Conservation (phyloP, 1,140 invertebrate genomes). For the Hyphantria cunea region DNA sequence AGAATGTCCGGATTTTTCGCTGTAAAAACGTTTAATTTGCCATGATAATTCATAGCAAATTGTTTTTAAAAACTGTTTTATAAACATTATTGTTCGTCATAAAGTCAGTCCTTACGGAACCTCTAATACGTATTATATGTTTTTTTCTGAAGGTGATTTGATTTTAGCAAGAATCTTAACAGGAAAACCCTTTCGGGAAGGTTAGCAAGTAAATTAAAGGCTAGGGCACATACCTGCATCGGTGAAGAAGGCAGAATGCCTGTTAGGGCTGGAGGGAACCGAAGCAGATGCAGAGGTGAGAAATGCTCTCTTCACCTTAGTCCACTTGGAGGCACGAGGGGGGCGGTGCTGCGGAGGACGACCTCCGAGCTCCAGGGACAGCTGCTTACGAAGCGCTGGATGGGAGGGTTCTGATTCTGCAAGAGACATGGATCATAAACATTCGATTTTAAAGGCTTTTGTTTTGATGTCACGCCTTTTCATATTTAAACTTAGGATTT, state of each 20-base stretch:
- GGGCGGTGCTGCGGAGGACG: slow-evolving; percentile 55
- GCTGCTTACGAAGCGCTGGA: slow-evolving; percentile 74
- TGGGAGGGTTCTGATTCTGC: slow-evolving; percentile 74
- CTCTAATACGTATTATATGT: too few species aligned
- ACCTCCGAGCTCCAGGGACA: slow-evolving; percentile 70
- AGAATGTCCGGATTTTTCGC: too few species aligned
- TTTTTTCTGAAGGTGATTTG: too few species aligned
- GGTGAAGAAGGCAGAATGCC: slow-evolving; percentile 84
- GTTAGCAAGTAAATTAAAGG: too few species aligned
- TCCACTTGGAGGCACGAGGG: slow-evolving; percentile 84
- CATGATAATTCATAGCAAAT: too few species aligned
- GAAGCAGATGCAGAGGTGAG: slow-evolving; percentile 84
- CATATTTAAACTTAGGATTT: too few species aligned
- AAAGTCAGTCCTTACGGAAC: too few species aligned
- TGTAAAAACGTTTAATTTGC: too few species aligned
- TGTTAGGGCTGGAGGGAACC: slow-evolving; percentile 86
- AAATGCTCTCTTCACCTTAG: slow-evolving; percentile 88
- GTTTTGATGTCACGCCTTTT: neutral
- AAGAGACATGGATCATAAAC: slow-evolving; percentile 6
- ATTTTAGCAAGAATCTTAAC: too few species aligned
- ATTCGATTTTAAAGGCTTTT: slow-evolving; percentile 1
- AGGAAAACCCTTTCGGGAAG: too few species aligned
- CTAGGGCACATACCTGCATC: slow-evolving; percentile 78
- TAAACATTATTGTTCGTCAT: too few species aligned
- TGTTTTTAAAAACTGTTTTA: too few species aligned